Evolutionary conservation across 2,113 vertebrate genomes (phyloP).

Genomic region (Strix uralensis): DNA sequence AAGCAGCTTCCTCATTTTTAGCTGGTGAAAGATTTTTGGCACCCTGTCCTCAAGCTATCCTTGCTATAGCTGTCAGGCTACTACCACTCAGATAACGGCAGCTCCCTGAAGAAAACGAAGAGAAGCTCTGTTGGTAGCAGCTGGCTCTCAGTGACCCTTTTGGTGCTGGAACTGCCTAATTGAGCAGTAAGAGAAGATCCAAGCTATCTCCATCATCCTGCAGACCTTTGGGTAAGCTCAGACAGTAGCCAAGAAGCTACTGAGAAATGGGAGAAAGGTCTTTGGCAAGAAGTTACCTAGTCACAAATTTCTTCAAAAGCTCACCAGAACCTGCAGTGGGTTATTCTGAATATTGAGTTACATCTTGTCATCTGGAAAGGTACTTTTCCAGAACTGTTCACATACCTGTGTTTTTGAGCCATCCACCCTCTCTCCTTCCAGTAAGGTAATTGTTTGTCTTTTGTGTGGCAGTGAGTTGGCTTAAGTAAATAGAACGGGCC

Average conservation of each 20-base stretch:
- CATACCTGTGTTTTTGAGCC: background rate
- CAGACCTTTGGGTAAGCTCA: background rate
- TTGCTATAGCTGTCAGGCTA: background rate
- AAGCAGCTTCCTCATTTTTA: background rate
- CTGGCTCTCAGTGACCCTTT: background rate
- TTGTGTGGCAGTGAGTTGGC: background rate
- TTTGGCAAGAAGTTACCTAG: background rate
- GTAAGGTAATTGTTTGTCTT: background rate
- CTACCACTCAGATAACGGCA: background rate
- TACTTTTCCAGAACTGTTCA: background rate
- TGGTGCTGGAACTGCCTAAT: background rate
- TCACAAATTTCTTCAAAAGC: background rate
- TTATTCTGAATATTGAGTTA: background rate
- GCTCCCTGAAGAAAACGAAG: background rate
- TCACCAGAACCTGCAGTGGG: background rate
- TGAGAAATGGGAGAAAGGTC: background rate
- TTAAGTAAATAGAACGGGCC: background rate
- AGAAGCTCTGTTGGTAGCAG: background rate
- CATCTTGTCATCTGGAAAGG: background rate
- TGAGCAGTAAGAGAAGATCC: background rate
- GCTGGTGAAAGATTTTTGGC: constrained; percentile 4
- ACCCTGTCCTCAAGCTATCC: background rate
- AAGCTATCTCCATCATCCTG: background rate
- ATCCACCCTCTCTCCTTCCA: background rate
- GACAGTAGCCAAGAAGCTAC: background rate